These are phyloP conservation scores for Drosophila picticornis DNA, from an alignment of 2,888 invertebrate species.

Conservation along the genomic window DNA sequence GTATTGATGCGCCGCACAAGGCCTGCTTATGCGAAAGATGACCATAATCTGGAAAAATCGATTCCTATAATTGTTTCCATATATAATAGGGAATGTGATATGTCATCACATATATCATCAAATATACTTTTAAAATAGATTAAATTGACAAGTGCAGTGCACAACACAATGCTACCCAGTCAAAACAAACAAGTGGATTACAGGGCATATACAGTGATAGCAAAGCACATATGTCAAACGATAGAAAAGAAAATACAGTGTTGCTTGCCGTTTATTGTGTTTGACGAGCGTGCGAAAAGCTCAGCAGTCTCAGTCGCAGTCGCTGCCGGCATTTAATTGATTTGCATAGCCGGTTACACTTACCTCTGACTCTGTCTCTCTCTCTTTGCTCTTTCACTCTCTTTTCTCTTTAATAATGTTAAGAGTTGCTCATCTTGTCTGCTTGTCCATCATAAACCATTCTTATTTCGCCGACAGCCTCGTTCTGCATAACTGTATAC, in stretches of 20 bases:
- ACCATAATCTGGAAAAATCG: not conserved
- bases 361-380: slow-evolving; percentile 32
- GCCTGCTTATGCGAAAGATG: slow-evolving; percentile 22
- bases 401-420: slow-evolving; percentile 6
- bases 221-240: not conserved
- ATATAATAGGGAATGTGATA: not conserved
- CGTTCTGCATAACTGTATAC: slow-evolving; percentile 1
- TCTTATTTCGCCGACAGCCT: slow-evolving; percentile 2
- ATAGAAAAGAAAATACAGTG: not conserved
- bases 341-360: slow-evolving; percentile 68
- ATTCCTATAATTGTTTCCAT: not conserved
- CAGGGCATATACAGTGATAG: slow-evolving; percentile 9
- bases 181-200: not conserved
- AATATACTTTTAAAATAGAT: not conserved
- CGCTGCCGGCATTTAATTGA: slow-evolving; percentile 51
- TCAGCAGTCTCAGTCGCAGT: slow-evolving; percentile 10
- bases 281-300: slow-evolving; percentile 21
- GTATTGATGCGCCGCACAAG: slow-evolving; percentile 8
- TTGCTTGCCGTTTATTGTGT: slow-evolving; percentile 1
- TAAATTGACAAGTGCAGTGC: not conserved
- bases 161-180: not conserved
- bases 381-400: slow-evolving; percentile 28
- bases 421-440: not conserved
- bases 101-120: not conserved
- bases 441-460: not conserved